These are phyloP conservation scores for Caenorhabditis parvicauda DNA, from an alignment of 2,888 invertebrate genomes.

Conservation along the genomic window DNA sequence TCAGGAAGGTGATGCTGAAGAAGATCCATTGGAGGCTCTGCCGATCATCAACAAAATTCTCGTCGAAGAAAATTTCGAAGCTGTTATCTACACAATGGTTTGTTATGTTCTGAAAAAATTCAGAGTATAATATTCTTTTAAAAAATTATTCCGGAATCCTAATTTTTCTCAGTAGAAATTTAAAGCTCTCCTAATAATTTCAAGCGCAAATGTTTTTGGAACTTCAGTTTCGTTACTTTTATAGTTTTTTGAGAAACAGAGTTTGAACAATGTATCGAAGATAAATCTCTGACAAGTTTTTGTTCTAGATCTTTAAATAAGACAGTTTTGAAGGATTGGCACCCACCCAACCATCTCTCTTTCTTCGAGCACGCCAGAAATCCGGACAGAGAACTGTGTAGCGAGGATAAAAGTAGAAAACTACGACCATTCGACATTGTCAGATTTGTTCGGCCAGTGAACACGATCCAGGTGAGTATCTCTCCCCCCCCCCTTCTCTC, in stretches of 20 bases:
- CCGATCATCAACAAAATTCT: conserved; percentile 48
- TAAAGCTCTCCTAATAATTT: too few species aligned
- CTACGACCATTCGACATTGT: conserved; percentile 78
- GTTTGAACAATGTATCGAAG: too few species aligned
- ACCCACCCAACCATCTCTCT: conserved; percentile 90
- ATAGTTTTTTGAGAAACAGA: too few species aligned
- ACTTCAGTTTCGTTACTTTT: too few species aligned
- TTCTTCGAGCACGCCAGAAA: conserved; percentile 80
- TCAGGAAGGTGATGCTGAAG: conserved; percentile 51
- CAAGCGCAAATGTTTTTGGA: too few species aligned
- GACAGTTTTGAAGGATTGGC: conserved; percentile 94
- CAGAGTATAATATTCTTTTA: not conserved
- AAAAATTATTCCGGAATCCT: not conserved
- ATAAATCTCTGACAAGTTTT: too few species aligned
- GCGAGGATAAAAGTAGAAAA: conserved; percentile 47
- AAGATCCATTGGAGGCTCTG: conserved; percentile 55
- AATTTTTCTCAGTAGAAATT: too few species aligned
- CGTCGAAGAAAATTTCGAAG: conserved; percentile 30
- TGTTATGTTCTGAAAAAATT: not conserved
- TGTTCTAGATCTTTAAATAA: too few species aligned
- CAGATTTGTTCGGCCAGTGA: conserved; percentile 80
- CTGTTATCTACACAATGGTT: conserved; percentile 73
- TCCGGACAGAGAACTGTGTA: conserved; percentile 43
- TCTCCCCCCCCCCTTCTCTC: not conserved
- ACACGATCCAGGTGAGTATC: conserved; percentile 29